Base-by-base conservation (phyloP, 2,888 invertebrate genomes). In the Drosophila helvetica region DNA sequence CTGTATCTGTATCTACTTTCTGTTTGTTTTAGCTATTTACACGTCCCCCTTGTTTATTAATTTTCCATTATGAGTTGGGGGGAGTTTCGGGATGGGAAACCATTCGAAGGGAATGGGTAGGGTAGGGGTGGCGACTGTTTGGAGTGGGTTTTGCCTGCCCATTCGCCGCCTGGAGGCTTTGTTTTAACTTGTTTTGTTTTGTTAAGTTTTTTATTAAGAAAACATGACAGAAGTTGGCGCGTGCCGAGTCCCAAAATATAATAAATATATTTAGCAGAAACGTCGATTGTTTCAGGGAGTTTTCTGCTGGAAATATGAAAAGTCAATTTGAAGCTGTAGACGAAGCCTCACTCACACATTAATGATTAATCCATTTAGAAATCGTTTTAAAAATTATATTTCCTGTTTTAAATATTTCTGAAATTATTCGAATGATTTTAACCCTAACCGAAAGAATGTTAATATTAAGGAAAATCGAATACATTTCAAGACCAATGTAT, bases 11-110 rank as follows among this genome's bases (percentile, higher is more conserved):
- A 50, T 69, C 72, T 33, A 65, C 74, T 74, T 63, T 73, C 46
- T 85, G 84, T 85, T 85, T 89, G 80, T 53, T 38, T 66, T 78
- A 48, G 61, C 62, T 89, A 85, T 85, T 85, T 88, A 79, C 80
- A 77, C 80, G 61, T 59, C 74, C 56, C 48, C 38, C 33, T 33
- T 88, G 86, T 88, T 89, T 89, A 83, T 86, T 78, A 89, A 89
- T 83, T 88, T 71, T 66, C 73, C 65, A 74, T 86, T 89, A 88
- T 86, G 83, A 89, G 86, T 86, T 68, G 10, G 18, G 70, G 51
- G n/a, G 43, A 6, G 25, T 67, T 43, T 43, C 12, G 58, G 22
- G 19, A 42, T 33, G 30, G 17, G n/a, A 52, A 15, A 33, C 30
- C 54, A 27, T 30, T 33, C n/a, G 33, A 17, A 17, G 46, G 52